Conservation (phyloP, 1,140 invertebrate species). For the Antheraea pernyi region DNA sequence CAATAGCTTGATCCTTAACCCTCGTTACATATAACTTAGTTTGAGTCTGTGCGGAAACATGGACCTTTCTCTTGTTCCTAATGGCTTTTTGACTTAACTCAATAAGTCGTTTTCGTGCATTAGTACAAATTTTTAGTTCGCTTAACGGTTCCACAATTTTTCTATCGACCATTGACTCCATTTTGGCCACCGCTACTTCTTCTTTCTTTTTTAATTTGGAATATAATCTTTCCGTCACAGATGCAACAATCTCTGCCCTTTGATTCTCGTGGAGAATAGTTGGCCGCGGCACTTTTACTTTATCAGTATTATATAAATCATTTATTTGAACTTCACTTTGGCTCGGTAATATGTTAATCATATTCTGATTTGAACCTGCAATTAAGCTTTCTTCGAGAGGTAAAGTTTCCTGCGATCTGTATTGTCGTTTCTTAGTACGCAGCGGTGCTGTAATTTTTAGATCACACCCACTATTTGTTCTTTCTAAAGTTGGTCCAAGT, state of each 20-base stretch:
- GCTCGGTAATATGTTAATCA: conserved; percentile 33
- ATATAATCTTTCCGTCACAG: conserved; percentile 85
- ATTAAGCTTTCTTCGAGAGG: conserved; percentile 37
- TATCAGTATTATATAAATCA: conserved; percentile 31
- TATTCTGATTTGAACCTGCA: conserved; percentile 19
- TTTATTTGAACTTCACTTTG: conserved; percentile 43
- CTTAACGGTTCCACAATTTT: conserved; percentile 66
- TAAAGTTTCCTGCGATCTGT: conserved; percentile 72
- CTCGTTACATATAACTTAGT: conserved; percentile 77
- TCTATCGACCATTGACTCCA: conserved; percentile 59
- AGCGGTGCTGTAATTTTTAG: conserved; percentile 62
- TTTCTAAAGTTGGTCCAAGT: conserved; percentile 63
- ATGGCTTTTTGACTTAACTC: conserved; percentile 80
- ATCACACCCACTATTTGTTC: conserved; percentile 69
- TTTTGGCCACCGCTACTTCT: conserved; percentile 67
- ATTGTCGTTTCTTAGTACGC: conserved; percentile 63
- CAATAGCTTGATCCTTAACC: conserved; percentile 80
- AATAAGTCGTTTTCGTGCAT: conserved; percentile 78
- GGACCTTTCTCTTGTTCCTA: conserved; percentile 79
- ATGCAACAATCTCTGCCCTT: conserved; percentile 84
- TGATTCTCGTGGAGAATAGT: conserved; percentile 69
- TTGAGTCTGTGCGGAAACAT: conserved; percentile 81
- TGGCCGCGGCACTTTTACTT: conserved; percentile 31
- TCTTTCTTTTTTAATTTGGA: conserved; percentile 81
- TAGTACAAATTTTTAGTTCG: conserved; percentile 79